Conservation (phyloP, 2,113 vertebrate genomes). For the Chionomys nivalis region DNA sequence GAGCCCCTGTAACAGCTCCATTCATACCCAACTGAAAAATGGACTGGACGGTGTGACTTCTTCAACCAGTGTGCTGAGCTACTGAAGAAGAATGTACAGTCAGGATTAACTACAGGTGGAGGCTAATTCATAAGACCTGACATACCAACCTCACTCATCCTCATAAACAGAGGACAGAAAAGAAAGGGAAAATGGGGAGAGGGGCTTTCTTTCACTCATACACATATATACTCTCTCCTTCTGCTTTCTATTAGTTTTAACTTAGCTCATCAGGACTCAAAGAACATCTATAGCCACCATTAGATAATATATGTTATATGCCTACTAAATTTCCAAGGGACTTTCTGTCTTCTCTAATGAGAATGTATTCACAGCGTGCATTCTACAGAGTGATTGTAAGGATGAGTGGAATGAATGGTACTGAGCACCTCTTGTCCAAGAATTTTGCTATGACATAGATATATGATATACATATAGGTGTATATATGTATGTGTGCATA, state of each 20-base stretch:
- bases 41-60: background rate
- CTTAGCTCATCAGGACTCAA: background rate
- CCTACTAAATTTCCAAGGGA: background rate
- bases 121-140: slow-evolving; percentile 26
- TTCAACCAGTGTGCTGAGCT: slow-evolving; percentile 44
- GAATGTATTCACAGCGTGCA: background rate
- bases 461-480: background rate
- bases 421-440: background rate
- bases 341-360: background rate
- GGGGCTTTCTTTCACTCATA: background rate
- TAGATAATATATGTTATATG: background rate
- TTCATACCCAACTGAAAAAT: background rate
- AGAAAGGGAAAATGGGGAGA: background rate
- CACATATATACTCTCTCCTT: background rate
- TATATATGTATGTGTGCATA: too few relatives aligned
- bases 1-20: background rate
- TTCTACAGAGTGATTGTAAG: background rate
- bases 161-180: background rate
- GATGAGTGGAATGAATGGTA: background rate
- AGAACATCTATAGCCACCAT: background rate
- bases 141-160: background rate
- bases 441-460: background rate
- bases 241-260: background rate
- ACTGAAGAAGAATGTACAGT: slow-evolving; percentile 33
- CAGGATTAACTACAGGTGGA: background rate